Percentiles rank a stretch among this genome's conserved stretches.
Conservation (phyloP, 2,113 vertebrate genomes). For the Syngnathus scovelli region DNA sequence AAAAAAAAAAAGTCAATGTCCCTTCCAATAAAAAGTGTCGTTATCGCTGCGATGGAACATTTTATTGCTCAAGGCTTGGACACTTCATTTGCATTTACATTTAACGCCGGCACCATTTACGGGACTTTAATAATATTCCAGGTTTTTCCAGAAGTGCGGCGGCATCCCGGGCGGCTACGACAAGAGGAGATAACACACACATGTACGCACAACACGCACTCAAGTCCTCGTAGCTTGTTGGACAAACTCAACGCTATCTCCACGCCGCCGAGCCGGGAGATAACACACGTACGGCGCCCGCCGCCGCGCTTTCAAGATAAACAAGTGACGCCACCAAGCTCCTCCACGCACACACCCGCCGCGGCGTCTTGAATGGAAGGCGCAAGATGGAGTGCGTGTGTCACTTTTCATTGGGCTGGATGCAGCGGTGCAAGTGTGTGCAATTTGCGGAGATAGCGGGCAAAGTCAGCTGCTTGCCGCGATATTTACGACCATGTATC, state of each 20-base stretch:
- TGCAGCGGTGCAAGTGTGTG: constrained; percentile 31
- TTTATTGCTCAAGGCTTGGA: constrained; percentile 13
- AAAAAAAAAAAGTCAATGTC: neutral
- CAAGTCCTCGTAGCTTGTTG: constrained; percentile 32
- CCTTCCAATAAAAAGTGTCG: neutral
- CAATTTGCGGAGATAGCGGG: neutral
- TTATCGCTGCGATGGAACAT: constrained; percentile 12
- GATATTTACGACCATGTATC: neutral
- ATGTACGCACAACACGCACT: constrained; percentile 5
- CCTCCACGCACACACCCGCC: neutral
- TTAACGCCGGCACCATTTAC: neutral
- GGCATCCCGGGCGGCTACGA: constrained; percentile 42
- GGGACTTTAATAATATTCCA: constrained; percentile 45
- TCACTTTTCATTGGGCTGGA: constrained; percentile 61
- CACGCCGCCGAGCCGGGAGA: constrained; percentile 49
- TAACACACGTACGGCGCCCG: constrained; percentile 56
- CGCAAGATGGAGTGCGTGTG: constrained; percentile 55
- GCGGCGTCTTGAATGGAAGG: constrained; percentile 48
- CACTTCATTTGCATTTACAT: constrained; percentile 11
- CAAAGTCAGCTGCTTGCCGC: neutral
- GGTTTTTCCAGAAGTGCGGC: constrained; percentile 21
- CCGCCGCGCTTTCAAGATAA: constrained; percentile 60
- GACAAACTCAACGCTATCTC: constrained; percentile 58
- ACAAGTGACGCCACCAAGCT: constrained; percentile 32
- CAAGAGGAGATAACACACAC: constrained; percentile 44